phyloP scores from a whole-genome alignment of 2,113 vertebrate genomes.

The Podarcis raffonei region DNA sequence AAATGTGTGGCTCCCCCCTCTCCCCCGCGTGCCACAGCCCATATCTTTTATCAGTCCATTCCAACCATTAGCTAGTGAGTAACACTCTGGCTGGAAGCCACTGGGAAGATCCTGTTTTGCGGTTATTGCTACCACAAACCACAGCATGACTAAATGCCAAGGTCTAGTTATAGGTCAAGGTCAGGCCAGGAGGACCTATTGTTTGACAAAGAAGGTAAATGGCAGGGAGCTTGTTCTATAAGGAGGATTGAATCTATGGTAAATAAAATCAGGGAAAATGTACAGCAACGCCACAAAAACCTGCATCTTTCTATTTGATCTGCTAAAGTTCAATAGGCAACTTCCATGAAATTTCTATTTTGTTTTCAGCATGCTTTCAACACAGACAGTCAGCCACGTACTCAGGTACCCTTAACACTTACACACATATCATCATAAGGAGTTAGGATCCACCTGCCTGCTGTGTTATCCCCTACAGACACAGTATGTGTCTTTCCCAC shows the following conservation, averaged over 20 bases:
- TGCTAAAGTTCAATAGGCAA: not conserved
- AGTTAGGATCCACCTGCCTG: not conserved
- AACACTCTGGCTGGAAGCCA: conserved; percentile 58
- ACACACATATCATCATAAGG: not conserved
- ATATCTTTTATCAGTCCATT: conserved; percentile 63
- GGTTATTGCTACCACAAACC: conserved; percentile 77
- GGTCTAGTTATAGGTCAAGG: conserved; percentile 76
- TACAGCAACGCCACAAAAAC: not conserved
- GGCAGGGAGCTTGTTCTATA: not conserved
- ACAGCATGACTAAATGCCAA: conserved; percentile 66
- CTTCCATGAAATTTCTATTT: not conserved
- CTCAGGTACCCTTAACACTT: not conserved
- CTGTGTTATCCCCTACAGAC: not conserved
- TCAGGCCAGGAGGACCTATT: conserved; percentile 50
- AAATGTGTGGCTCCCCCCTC: conserved; percentile 41
- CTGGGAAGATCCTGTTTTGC: conserved; percentile 75
- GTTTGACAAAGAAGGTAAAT: conserved; percentile 27
- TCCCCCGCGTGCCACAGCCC: not conserved
- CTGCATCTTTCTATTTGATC: not conserved
- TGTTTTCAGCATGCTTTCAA: not conserved
- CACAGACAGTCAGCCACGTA: not conserved
- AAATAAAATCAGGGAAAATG: not conserved
- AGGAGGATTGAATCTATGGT: not conserved
- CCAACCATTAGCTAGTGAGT: conserved; percentile 74
- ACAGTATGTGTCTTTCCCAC: not conserved